phyloP scores from a whole-genome alignment of 2,113 vertebrate genomes.

The Ctenodactylus gundi region DNA sequence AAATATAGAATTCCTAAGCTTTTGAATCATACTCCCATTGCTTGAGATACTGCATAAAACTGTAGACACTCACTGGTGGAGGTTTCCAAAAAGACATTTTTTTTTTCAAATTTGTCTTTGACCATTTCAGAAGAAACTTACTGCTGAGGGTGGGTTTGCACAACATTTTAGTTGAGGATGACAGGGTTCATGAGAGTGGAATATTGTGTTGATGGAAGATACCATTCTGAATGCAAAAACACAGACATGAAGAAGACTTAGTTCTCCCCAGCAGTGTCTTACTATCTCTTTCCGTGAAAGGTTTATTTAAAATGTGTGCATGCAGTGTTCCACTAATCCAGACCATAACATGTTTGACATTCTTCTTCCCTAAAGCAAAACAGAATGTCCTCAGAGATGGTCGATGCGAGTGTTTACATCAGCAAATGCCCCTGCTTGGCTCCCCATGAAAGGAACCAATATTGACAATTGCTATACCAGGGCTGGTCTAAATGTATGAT shows the following conservation, averaged over 20 bases:
- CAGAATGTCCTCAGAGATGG: background rate
- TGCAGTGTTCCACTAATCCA: background rate
- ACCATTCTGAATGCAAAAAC: background rate
- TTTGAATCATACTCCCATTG: background rate
- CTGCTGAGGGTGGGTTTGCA: background rate
- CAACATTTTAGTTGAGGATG: constrained; percentile 10
- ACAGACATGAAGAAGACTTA: background rate
- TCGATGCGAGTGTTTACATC: background rate
- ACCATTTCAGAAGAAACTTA: background rate
- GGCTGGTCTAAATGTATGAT: background rate
- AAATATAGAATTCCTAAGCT: constrained; percentile 4
- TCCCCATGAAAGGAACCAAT: background rate
- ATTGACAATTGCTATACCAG: background rate
- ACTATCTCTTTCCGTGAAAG: background rate
- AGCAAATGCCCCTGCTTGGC: background rate
- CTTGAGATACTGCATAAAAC: background rate
- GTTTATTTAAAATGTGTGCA: background rate
- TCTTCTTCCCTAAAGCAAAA: background rate
- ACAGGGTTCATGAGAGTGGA: background rate
- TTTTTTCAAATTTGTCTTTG: background rate
- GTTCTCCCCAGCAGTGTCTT: background rate
- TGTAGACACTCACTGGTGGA: background rate
- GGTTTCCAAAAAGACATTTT: background rate
- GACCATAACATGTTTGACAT: background rate
- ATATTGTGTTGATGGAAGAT: background rate